Evolutionary conservation across 1,140 invertebrate species (phyloP).

Genomic region (Pseudomyrmex cubaensis): DNA sequence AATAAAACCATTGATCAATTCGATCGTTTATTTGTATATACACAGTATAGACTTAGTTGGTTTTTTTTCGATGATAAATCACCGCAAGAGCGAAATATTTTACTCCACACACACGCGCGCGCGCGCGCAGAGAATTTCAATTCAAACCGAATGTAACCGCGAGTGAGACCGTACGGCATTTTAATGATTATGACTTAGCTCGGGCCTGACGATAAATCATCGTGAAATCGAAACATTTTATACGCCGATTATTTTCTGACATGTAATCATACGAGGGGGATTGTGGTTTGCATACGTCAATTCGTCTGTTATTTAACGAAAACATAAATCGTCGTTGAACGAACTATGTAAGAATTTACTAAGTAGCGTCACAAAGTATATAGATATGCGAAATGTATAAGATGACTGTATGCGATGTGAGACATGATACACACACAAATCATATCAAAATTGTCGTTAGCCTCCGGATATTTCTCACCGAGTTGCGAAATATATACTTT

Average conservation of each 20-base stretch:
- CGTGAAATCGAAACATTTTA: constrained; percentile 42
- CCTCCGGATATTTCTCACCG: constrained; percentile 19
- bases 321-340: constrained; percentile 11
- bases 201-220: constrained; percentile 31
- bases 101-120: not conserved
- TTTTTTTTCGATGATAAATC: constrained; percentile 19
- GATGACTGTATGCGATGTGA: not conserved
- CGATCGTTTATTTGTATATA: not conserved
- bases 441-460: constrained; percentile 13
- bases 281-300: constrained; percentile 11
- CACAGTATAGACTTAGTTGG: not conserved
- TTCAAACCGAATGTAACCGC: constrained; percentile 29
- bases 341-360: constrained; percentile 1
- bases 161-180: not conserved
- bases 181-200: constrained; percentile 32
- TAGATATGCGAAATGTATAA: not conserved
- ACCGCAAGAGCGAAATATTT: constrained; percentile 28
- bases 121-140: not conserved
- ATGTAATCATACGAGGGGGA: not conserved
- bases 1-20: not conserved
- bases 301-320: constrained; percentile 10
- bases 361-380: not conserved
- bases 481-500: constrained; percentile 16
- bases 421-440: not conserved
- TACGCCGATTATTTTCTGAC: not conserved